phyloP scores from a whole-genome alignment of 2,113 vertebrate genomes.

The Acrocephalus kingi region DNA sequence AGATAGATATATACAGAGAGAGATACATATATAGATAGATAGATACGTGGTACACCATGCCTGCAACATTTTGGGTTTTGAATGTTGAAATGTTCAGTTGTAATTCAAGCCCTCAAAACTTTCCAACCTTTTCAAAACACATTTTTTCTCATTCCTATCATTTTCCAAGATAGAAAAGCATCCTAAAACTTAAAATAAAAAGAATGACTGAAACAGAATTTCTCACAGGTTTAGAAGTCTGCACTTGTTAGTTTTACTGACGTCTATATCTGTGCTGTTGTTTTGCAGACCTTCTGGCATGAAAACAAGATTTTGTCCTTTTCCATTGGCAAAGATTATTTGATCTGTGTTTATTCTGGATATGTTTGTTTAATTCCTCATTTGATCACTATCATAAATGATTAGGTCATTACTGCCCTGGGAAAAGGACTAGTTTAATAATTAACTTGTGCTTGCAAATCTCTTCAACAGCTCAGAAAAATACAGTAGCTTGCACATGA shows the following conservation, averaged over 20 bases:
- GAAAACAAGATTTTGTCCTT: not conserved
- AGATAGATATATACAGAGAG: too few species aligned
- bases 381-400: not conserved
- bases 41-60: not conserved
- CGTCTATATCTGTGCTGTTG: not conserved
- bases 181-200: not conserved
- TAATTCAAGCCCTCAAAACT: not conserved
- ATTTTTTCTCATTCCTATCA: not conserved
- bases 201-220: not conserved
- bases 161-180: not conserved
- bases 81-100: not conserved
- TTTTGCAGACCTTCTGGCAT: not conserved
- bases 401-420: conserved; percentile 22
- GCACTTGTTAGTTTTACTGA: not conserved
- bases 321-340: not conserved
- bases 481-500: not conserved
- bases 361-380: conserved; percentile 31
- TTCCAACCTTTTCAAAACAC: not conserved
- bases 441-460: conserved; percentile 17
- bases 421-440: conserved; percentile 31
- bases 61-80: not conserved
- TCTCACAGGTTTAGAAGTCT: not conserved
- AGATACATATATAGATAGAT: too few species aligned
- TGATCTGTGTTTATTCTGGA: conserved; percentile 25
- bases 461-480: not conserved